These are phyloP conservation scores for Orchestes rusci DNA, from an alignment of 2,888 invertebrate genomes.

Conservation along the genomic window DNA sequence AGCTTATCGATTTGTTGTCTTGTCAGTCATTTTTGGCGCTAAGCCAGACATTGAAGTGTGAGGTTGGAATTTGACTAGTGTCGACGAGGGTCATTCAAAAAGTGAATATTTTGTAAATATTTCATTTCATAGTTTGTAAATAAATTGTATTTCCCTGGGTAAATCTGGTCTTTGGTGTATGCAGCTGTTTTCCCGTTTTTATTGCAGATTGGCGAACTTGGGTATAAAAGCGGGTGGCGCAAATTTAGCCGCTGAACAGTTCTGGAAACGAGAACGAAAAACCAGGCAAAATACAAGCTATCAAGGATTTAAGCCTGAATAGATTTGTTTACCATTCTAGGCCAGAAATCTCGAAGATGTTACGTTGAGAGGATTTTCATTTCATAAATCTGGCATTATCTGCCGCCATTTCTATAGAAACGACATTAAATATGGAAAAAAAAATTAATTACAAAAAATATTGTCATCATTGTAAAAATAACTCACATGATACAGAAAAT, in stretches of 20 bases:
- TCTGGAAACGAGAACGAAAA: background rate
- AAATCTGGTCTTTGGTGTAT: too few species aligned
- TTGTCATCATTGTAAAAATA: conserved; percentile 8
- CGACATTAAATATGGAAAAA: conserved; percentile 5
- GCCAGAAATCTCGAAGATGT: conserved; percentile 10
- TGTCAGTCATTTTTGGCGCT: too few species aligned
- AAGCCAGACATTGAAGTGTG: too few species aligned
- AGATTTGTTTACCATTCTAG: conserved; percentile 10
- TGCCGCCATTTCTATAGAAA: conserved; percentile 7
- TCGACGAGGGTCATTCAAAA: too few species aligned
- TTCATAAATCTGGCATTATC: conserved; percentile 2
- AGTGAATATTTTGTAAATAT: too few species aligned
- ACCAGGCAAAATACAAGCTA: conserved; percentile 1
- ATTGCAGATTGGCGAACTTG: too few species aligned
- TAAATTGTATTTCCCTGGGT: too few species aligned
- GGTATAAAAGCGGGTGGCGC: too few species aligned
- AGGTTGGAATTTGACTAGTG: too few species aligned
- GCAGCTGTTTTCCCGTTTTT: too few species aligned
- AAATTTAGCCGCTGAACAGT: background rate
- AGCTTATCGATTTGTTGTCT: too few species aligned
- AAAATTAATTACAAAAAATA: conserved; percentile 3
- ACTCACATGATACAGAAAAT: background rate
- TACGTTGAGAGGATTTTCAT: conserved; percentile 3
- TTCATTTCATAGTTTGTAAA: too few species aligned
- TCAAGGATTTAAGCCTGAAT: conserved; percentile 5